phyloP scores from a whole-genome alignment of 2,113 vertebrate species.

The Eleginops maclovinus region DNA sequence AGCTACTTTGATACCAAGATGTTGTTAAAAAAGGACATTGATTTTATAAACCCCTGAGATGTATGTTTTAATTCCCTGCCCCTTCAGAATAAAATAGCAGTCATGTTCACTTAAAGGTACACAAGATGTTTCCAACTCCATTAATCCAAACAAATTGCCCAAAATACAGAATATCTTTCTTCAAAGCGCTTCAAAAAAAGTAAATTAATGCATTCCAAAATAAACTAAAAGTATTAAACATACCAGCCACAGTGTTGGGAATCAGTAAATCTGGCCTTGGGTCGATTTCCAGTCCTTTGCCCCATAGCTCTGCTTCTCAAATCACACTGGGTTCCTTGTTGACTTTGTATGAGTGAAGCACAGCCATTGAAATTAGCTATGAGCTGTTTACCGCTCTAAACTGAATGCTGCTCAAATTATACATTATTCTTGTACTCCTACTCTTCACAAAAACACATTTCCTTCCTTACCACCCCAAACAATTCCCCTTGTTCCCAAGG shows the following conservation, averaged over 20 bases:
- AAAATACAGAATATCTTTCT: too few relatives aligned
- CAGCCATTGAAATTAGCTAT: neutral
- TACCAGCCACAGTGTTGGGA: neutral
- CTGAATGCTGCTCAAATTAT: neutral
- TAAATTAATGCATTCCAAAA: neutral
- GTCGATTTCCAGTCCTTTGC: neutral
- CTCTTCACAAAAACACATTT: neutral
- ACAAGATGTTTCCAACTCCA: neutral
- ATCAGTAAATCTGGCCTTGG: neutral
- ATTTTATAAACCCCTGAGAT: too few relatives aligned
- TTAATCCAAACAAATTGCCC: neutral
- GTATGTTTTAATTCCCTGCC: too few relatives aligned
- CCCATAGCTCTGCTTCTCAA: neutral
- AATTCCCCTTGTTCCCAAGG: neutral
- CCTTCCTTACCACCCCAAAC: neutral
- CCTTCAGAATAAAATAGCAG: neutral
- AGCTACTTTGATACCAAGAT: neutral
- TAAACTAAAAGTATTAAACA: neutral
- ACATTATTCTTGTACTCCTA: neutral
- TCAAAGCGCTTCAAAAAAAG: neutral
- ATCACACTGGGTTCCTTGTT: neutral
- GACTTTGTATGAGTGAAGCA: neutral
- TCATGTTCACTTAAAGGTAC: neutral
- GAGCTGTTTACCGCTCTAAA: neutral
- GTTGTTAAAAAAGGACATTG: neutral